Evolutionary conservation across 2,113 vertebrate genomes (phyloP).

Genomic region (Myocastor coypus): DNA sequence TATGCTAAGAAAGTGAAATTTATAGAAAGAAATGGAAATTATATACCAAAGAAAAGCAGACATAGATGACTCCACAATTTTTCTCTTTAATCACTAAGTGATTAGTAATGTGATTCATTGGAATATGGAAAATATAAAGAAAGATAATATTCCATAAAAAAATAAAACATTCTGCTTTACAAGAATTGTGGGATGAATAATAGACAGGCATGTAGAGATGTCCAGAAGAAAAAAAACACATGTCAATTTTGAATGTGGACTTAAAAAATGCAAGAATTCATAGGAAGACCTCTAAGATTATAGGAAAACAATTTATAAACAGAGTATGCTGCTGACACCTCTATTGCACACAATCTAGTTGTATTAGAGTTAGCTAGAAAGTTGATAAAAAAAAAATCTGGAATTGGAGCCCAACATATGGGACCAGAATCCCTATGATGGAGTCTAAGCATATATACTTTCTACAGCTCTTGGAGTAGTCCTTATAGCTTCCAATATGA

Average conservation of each 20-base stretch:
- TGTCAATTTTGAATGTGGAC: background rate
- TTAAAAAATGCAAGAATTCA: background rate
- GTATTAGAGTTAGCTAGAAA: background rate
- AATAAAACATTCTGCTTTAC: background rate
- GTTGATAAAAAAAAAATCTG: background rate
- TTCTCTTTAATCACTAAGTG: background rate
- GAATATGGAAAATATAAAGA: background rate
- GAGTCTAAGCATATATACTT: too few relatives aligned
- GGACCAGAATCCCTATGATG: background rate
- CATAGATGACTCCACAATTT: background rate
- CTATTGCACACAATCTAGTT: background rate
- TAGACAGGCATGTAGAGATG: background rate
- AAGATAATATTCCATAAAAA: background rate
- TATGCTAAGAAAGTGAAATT: background rate
- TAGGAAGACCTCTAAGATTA: background rate
- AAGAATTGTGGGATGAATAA: background rate
- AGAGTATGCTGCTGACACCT: background rate
- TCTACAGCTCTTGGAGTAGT: background rate
- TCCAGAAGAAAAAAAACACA: background rate
- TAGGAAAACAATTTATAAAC: background rate
- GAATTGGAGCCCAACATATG: background rate
- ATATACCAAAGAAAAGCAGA: background rate
- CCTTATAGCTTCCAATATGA: background rate
- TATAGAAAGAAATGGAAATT: background rate
- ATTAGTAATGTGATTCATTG: background rate